Conservation (phyloP, 2,113 vertebrate genomes). For the Xenopus laevis region DNA sequence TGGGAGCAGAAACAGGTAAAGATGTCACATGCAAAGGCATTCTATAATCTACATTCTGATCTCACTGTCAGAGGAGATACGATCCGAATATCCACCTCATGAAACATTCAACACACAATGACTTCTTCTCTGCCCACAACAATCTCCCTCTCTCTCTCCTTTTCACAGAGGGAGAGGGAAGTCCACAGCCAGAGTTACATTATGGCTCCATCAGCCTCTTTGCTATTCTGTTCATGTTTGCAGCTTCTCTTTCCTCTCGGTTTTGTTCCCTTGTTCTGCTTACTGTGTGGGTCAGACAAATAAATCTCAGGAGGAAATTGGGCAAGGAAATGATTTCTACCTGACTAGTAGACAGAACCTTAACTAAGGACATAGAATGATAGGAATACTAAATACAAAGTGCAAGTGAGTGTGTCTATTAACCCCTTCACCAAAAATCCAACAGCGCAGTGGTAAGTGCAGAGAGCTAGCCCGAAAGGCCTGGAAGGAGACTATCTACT, state of each 20-base stretch:
- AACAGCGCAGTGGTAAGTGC: too few relatives aligned
- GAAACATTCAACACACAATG: slow-evolving; percentile 85
- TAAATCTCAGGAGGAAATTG: slow-evolving; percentile 44
- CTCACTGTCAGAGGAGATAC: slow-evolving; percentile 65
- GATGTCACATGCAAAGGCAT: slow-evolving; percentile 27
- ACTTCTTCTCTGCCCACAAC: slow-evolving; percentile 58
- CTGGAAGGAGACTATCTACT: too few relatives aligned
- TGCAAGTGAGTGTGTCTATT: not conserved
- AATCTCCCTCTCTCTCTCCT: slow-evolving; percentile 37
- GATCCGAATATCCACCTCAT: slow-evolving; percentile 89
- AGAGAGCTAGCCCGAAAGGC: too few relatives aligned
- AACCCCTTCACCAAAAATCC: not conserved
- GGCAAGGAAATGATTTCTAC: slow-evolving; percentile 39
- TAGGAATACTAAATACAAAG: slow-evolving; percentile 34
- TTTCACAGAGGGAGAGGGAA: slow-evolving; percentile 29
- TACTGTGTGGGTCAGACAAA: slow-evolving; percentile 44
- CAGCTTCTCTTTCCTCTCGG: slow-evolving; percentile 31
- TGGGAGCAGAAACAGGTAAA: slow-evolving; percentile 13
- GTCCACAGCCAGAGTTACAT: slow-evolving; percentile 30
- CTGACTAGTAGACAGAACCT: not conserved
- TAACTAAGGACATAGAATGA: slow-evolving; percentile 24
- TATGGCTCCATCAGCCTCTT: slow-evolving; percentile 36
- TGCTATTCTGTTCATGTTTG: slow-evolving; percentile 35
- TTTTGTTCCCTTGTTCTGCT: slow-evolving; percentile 43
- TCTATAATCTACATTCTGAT: slow-evolving; percentile 69